Evolutionary conservation across 2,888 invertebrate species (phyloP).

Genomic region (Sphaerophoria rueppellii): DNA sequence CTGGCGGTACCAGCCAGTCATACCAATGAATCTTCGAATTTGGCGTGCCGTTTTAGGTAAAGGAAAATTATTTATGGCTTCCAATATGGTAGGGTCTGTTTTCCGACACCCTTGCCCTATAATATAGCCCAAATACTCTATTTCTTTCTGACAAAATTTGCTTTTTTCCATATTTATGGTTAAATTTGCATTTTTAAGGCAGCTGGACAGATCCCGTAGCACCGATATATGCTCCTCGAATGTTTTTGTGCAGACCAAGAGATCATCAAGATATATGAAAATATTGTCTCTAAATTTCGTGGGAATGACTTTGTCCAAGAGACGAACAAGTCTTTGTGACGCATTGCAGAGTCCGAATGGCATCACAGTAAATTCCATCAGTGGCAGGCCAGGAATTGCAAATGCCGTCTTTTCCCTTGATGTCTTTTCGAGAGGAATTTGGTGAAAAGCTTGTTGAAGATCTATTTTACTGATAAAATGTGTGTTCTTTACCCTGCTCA

Average conservation of each 20-base stretch:
- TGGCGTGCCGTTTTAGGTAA: conserved; percentile 5
- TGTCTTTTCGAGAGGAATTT: conserved; percentile 19
- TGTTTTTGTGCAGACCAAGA: neutral
- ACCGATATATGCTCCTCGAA: neutral
- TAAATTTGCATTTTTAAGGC: neutral
- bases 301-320: neutral
- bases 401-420: conserved; percentile 19
- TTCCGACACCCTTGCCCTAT: conserved; percentile 1
- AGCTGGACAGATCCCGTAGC: neutral
- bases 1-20: conserved; percentile 7
- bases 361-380: conserved; percentile 6
- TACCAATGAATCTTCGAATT: neutral
- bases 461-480: conserved; percentile 18
- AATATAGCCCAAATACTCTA: conserved; percentile 5
- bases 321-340: conserved; percentile 5
- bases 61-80: neutral
- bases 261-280: neutral
- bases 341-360: conserved; percentile 13
- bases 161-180: conserved; percentile 4
- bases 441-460: conserved; percentile 21
- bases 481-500: too few relatives aligned
- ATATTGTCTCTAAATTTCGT: neutral
- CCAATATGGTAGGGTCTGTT: neutral
- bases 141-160: neutral
- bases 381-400: conserved; percentile 12